These are phyloP conservation scores for Actinernus sp. DNA, from an alignment of 92 coral and sea anemone genomes.

Conservation along the genomic window DNA sequence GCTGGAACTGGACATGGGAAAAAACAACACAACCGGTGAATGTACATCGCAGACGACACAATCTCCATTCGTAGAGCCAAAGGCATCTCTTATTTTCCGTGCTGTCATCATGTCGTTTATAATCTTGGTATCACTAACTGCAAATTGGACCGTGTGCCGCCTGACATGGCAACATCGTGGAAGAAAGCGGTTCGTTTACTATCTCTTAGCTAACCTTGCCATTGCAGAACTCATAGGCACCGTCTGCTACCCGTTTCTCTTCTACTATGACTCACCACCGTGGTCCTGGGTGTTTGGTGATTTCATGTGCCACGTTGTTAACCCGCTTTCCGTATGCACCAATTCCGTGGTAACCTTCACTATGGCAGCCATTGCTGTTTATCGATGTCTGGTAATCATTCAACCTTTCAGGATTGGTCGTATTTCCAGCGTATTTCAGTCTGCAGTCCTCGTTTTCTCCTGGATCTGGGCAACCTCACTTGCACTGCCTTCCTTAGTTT, in stretches of 20 bases:
- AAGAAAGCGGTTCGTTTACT: constrained; percentile 25
- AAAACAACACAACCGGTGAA: too few relatives aligned
- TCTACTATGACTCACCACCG: neutral
- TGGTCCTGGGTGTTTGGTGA: neutral
- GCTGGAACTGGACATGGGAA: too few relatives aligned
- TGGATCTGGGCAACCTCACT: constrained; percentile 37
- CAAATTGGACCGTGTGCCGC: neutral
- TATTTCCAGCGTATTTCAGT: neutral
- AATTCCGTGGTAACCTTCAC: constrained; percentile 17
- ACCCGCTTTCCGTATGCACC: constrained; percentile 8
- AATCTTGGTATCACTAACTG: neutral
- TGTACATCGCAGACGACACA: too few relatives aligned
- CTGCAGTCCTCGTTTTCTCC: neutral
- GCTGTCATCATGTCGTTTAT: too few relatives aligned
- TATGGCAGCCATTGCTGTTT: constrained; percentile 39
- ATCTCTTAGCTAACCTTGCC: constrained; percentile 42
- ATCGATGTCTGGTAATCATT: constrained; percentile 17
- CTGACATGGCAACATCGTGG: too few relatives aligned
- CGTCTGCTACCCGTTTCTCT: constrained; percentile 7
- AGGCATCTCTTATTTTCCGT: too few relatives aligned
- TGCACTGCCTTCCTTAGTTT: constrained; percentile 5
- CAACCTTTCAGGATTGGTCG: neutral
- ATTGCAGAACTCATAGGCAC: constrained; percentile 35
- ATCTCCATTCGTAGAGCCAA: too few relatives aligned
- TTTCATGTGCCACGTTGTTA: constrained; percentile 5